Evolutionary conservation across 2,113 vertebrate species (phyloP).

Genomic region (Chamaetylas fuelleborni): DNA sequence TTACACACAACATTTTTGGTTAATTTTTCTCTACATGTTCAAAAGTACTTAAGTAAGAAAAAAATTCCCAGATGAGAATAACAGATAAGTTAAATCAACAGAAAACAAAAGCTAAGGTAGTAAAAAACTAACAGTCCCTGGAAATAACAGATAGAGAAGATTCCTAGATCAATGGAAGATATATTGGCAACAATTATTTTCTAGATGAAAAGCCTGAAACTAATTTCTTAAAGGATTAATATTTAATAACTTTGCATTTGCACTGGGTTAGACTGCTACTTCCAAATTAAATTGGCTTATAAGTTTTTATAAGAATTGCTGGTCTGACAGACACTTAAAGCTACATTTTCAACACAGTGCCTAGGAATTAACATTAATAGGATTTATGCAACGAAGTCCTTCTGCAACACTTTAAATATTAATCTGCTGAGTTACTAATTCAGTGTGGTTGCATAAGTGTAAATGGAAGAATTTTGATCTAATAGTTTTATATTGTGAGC

Average conservation of each 20-base stretch:
- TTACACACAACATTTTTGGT: neutral
- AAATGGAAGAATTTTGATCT: constrained; percentile 3
- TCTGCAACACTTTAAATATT: constrained; percentile 7
- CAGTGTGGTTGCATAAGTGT: neutral
- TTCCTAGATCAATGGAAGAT: neutral
- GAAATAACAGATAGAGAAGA: neutral
- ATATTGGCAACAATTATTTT: neutral
- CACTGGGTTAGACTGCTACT: neutral
- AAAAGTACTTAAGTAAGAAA: neutral
- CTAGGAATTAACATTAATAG: neutral
- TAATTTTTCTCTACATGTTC: neutral
- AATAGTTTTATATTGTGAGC: neutral
- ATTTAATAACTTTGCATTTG: constrained; percentile 28
- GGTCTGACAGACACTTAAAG: constrained; percentile 10
- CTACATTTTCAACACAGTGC: neutral
- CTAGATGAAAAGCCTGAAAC: neutral
- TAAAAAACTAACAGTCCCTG: neutral
- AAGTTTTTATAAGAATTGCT: neutral
- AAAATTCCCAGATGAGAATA: neutral
- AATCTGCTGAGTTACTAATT: constrained; percentile 9
- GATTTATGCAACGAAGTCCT: neutral
- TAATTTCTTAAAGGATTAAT: constrained; percentile 35
- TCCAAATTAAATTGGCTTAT: constrained; percentile 39
- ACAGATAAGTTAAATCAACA: neutral
- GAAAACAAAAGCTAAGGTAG: neutral